A percentile compares a stretch with the other conserved stretches of the same genome.
Evolutionary conservation across 2,888 invertebrate genomes (phyloP).

Genomic region (Cybosia mesomella): DNA sequence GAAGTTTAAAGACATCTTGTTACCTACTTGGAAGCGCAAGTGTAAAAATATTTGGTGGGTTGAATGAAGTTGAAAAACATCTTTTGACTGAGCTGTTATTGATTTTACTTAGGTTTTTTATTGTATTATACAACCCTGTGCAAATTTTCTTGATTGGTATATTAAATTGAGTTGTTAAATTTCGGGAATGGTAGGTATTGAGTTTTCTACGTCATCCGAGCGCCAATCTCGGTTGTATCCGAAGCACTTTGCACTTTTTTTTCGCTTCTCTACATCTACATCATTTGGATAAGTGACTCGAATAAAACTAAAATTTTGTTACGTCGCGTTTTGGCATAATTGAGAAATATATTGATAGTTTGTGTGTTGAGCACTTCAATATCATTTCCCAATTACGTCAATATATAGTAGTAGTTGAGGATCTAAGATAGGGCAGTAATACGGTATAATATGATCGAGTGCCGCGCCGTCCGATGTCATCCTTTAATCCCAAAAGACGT

Average conservation of each 20-base stretch:
- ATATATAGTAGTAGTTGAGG: conserved; percentile 8
- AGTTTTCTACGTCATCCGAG: neutral
- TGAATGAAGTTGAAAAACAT: conserved; percentile 57
- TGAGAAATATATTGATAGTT: no score
- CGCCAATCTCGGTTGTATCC: neutral
- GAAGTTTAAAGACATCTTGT: neutral
- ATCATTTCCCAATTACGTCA: conserved; percentile 30
- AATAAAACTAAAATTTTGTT: neutral
- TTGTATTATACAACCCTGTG: conserved; percentile 43
- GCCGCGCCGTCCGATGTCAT: conserved; percentile 36
- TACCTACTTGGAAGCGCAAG: conserved; percentile 54
- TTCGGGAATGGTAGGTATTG: neutral
- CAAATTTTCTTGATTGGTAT: conserved; percentile 13
- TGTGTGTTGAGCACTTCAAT: neutral
- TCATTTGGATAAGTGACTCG: neutral
- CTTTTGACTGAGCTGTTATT: conserved; percentile 44
- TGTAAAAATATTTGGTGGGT: conserved; percentile 49
- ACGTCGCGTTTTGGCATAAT: neutral
- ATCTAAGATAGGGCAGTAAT: conserved; percentile 33
- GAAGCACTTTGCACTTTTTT: neutral
- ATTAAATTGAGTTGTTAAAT: neutral
- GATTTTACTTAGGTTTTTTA: conserved; percentile 46
- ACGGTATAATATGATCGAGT: conserved; percentile 45
- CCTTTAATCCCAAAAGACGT: conserved; percentile 37
- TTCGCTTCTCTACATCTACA: neutral